These are phyloP conservation scores for Lepidurus packardi DNA, from an alignment of 1,140 invertebrate species.

Conservation along the genomic window DNA sequence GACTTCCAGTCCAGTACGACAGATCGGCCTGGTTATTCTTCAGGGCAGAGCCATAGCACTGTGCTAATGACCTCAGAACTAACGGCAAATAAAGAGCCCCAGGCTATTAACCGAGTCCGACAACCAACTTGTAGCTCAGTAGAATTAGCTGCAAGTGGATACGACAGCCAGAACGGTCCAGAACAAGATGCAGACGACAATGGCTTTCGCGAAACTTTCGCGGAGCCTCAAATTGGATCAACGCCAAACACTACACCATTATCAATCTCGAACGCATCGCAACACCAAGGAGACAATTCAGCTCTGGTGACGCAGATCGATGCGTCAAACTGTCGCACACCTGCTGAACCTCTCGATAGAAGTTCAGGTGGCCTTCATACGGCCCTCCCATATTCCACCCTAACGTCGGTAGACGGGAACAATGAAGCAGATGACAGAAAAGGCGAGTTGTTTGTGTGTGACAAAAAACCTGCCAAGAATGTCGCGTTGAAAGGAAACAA, in stretches of 20 bases:
- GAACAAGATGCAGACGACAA: not conserved
- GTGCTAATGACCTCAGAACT: not conserved
- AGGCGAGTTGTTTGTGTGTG: not conserved
- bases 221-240: not conserved
- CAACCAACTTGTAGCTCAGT: not conserved
- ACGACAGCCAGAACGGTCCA: not conserved
- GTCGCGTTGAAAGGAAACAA: not conserved
- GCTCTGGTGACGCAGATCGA: not conserved
- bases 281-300: not conserved
- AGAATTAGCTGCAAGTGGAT: not conserved
- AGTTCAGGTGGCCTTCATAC: not conserved
- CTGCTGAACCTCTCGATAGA: not conserved
- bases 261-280: not conserved
- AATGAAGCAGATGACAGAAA: not conserved
- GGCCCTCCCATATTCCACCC: not conserved
- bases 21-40: not conserved
- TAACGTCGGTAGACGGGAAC: not conserved
- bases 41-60: not conserved
- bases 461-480: conserved; percentile 9
- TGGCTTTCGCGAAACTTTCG: not conserved
- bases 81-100: not conserved
- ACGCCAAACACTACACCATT: not conserved
- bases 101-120: not conserved
- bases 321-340: not conserved
- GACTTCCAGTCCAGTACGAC: not conserved